Evolutionary conservation across 2,113 vertebrate species (phyloP).

Genomic region (Gobius niger): DNA sequence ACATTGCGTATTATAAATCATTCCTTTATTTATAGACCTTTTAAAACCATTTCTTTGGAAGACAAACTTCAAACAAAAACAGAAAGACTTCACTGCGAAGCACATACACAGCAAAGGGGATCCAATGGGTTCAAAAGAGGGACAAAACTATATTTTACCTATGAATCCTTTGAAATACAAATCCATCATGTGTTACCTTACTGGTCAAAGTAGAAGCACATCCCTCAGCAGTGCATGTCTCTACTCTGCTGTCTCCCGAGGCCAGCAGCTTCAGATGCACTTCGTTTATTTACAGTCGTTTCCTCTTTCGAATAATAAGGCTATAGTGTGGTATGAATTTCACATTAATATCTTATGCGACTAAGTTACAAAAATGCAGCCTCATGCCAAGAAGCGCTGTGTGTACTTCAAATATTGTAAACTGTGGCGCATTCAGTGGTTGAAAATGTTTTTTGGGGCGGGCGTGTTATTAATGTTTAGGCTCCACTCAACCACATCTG

Average conservation of each 20-base stretch:
- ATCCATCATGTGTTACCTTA: conserved; percentile 45
- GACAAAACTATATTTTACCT: conserved; percentile 57
- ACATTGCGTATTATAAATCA: conserved; percentile 26
- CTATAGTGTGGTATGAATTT: conserved; percentile 59
- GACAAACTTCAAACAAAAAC: conserved; percentile 51
- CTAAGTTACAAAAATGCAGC: conserved; percentile 47
- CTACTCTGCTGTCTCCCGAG: conserved; percentile 13
- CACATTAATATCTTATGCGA: conserved; percentile 43
- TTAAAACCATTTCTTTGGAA: conserved; percentile 31
- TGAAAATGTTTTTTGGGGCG: conserved; percentile 68
- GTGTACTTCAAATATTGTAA: conserved; percentile 68
- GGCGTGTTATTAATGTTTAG: conserved; percentile 76
- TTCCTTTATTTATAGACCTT: conserved; percentile 38
- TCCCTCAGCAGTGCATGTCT: conserved; percentile 24
- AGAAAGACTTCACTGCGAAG: conserved; percentile 32
- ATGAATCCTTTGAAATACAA: conserved; percentile 33
- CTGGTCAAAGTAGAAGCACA: conserved; percentile 27
- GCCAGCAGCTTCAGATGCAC: neutral
- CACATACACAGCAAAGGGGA: conserved; percentile 7
- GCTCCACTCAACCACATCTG: conserved; percentile 74
- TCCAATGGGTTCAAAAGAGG: conserved; percentile 55
- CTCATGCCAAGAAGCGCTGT: conserved; percentile 41
- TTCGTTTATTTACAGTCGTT: conserved; percentile 37
- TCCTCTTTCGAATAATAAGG: conserved; percentile 45
- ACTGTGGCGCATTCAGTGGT: conserved; percentile 61